Evolutionary conservation across 2,113 vertebrate genomes (phyloP).

Genomic region (Callaeas wilsoni): DNA sequence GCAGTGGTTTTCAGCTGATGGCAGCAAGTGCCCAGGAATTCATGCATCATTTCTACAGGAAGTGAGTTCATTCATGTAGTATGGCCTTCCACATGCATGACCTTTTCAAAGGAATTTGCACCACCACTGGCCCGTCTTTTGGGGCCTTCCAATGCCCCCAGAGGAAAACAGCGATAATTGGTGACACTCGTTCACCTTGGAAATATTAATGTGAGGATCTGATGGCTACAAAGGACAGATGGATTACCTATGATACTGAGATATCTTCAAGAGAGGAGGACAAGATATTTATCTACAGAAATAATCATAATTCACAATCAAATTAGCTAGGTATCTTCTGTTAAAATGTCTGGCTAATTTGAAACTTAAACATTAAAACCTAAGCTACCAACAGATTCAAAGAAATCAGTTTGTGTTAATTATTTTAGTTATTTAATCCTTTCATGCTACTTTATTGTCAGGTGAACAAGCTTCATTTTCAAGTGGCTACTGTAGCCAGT

Average conservation of each 20-base stretch:
- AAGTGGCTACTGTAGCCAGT: background rate
- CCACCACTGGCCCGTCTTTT: background rate
- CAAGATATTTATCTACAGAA: background rate
- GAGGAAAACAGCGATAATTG: background rate
- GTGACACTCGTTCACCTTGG: background rate
- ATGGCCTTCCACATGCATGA: rapidly evolving
- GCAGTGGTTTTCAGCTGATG: background rate
- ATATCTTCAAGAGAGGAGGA: background rate
- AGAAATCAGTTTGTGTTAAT: background rate
- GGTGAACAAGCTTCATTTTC: background rate
- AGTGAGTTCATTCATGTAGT: background rate
- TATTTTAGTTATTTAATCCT: background rate
- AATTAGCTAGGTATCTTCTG: background rate
- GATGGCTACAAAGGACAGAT: background rate
- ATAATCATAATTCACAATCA: background rate
- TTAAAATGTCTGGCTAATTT: background rate
- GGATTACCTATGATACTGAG: background rate
- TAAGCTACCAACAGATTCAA: background rate
- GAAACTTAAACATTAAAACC: background rate
- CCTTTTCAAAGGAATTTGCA: background rate
- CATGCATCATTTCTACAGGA: background rate
- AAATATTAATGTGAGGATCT: background rate
- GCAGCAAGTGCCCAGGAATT: background rate
- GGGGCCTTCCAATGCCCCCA: background rate
- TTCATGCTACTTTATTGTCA: background rate